Percentiles rank a stretch among this genome's conserved stretches.
These are phyloP conservation scores for Cerceris rybyensis DNA, from an alignment of 2,888 invertebrate species.

Conservation along the genomic window DNA sequence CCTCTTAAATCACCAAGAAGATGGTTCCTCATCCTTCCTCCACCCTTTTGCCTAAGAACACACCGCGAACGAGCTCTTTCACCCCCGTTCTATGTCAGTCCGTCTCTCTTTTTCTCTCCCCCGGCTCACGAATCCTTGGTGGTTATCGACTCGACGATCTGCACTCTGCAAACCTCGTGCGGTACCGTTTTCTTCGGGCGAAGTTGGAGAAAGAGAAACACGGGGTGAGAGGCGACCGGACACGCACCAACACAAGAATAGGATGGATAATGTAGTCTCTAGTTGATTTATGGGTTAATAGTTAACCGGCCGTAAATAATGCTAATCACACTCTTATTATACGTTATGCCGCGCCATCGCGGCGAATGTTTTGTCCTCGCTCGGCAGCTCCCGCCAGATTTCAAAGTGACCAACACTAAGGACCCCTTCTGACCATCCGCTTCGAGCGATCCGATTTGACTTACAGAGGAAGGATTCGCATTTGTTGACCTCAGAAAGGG, in stretches of 20 bases:
- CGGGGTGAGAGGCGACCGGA: slow-evolving; percentile 38
- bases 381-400: slow-evolving; percentile 34
- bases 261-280: slow-evolving; percentile 72
- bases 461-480: neutral
- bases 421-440: slow-evolving; percentile 12
- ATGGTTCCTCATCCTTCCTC: slow-evolving; percentile 16
- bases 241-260: slow-evolving; percentile 67
- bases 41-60: slow-evolving; percentile 6
- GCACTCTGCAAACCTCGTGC: slow-evolving; percentile 59
- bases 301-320: slow-evolving; percentile 82
- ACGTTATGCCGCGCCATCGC: slow-evolving; percentile 72
- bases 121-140: slow-evolving; percentile 55
- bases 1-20: slow-evolving; percentile 61
- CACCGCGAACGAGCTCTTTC: slow-evolving; percentile 28
- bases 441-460: slow-evolving; percentile 27
- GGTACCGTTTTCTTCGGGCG: slow-evolving; percentile 56
- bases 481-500: slow-evolving; percentile 4
- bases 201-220: slow-evolving; percentile 18
- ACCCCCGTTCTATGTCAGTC: slow-evolving; percentile 4
- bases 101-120: slow-evolving; percentile 14
- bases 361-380: slow-evolving; percentile 74
- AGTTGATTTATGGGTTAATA: slow-evolving; percentile 81
- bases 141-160: slow-evolving; percentile 64
- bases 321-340: slow-evolving; percentile 82
- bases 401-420: slow-evolving; percentile 25